Evolutionary conservation across 2,113 vertebrate genomes (phyloP), one percentile per base, ranked within the genome.

Genomic region (Picathartes gymnocephalus): DNA sequence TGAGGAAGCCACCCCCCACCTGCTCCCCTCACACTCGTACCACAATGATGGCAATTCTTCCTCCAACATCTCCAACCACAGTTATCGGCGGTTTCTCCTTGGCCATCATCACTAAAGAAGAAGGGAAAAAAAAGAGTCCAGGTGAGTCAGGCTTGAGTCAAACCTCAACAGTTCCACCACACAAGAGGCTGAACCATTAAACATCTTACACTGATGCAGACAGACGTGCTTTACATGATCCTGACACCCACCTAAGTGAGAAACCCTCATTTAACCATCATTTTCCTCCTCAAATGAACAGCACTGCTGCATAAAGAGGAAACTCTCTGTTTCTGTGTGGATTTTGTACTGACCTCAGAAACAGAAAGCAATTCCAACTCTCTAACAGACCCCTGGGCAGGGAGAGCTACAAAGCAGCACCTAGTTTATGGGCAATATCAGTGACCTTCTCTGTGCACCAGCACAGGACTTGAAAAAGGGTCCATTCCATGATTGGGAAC

Each of bases 11-110:
- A 65, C 42, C n/a, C 56, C 57, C 45, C 28, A 39, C 25, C 33
- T 40, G 17, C 2, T 69, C 50, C 90, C 73, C 50, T 81, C 25
- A 17, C 10, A 28, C 44, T 86, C 99, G 93, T 98, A 99, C 99
- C 98, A 99, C 99, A 70, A 99, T 99, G 91, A 99, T 99, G 51
- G 99, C 99, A 69, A 99, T 99, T 95, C 99, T 98, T 81, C 99
- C 99, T 86, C 99, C 99, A 30, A 99, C 99, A 1, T 99, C 99
- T 97, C 99, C 99, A 5, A 99, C 99, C 22, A 99, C 99, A 17
- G 99, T 99, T 81, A 99, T 99, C 2, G 99, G 99, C 1, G 99
- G 99, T 93, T 99, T 99, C 97, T 99, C 99, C 95, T 99, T 99
- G 96, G 99, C 99, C 98, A 99, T 99, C 99, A 99, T 99, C 96